These are phyloP conservation scores for Falcaria lacertinaria DNA, from an alignment of 2,888 invertebrate species.

Conservation along the genomic window DNA sequence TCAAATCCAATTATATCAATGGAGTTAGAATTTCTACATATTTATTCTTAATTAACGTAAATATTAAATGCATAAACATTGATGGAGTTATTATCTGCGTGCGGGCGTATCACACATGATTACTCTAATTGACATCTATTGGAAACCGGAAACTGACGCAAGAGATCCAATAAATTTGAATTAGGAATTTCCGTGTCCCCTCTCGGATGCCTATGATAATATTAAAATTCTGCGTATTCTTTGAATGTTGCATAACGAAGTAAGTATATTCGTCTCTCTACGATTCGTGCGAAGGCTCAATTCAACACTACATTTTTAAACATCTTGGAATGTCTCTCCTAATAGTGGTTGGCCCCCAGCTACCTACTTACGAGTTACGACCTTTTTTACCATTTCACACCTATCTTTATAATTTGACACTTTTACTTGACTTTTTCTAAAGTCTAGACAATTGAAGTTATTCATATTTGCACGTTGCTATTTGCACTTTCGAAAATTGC, in stretches of 20 bases:
- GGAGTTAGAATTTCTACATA: not conserved
- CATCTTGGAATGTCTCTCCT: too few relatives aligned
- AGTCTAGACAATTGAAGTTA: constrained; percentile 48
- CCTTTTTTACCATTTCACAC: constrained; percentile 18
- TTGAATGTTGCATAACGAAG: not conserved
- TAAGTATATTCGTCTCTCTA: not conserved
- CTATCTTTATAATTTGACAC: constrained; percentile 31
- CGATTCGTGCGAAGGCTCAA: not conserved
- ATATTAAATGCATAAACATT: not conserved
- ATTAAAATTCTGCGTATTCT: constrained; percentile 21
- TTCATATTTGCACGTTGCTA: constrained; percentile 56
- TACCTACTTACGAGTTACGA: too few relatives aligned
- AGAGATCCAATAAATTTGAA: constrained; percentile 23
- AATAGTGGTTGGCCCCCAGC: too few relatives aligned
- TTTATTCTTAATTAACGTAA: not conserved
- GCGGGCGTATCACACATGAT: too few relatives aligned
- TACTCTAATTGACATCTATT: constrained; percentile 24
- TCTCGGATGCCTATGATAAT: constrained; percentile 21
- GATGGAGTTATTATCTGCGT: too few relatives aligned
- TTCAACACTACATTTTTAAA: not conserved
- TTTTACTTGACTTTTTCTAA: constrained; percentile 45
- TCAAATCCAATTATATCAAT: not conserved
- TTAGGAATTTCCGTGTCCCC: constrained; percentile 46
- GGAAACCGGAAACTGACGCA: constrained; percentile 29
- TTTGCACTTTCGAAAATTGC: constrained; percentile 73